phyloP scores from a whole-genome alignment of 1,140 invertebrate genomes.

The Bombus superbus region DNA sequence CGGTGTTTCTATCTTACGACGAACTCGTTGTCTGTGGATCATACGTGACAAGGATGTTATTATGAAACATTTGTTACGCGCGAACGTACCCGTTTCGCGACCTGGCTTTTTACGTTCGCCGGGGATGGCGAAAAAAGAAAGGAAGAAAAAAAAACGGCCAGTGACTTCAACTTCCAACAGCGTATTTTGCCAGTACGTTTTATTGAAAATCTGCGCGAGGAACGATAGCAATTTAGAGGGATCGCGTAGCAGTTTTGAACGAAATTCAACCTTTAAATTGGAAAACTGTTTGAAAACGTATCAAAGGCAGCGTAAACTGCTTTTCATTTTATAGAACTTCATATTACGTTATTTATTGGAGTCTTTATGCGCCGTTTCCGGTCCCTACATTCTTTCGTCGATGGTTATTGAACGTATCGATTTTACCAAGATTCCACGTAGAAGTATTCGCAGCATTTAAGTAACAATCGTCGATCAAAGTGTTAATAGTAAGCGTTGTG shows the following conservation, averaged over 20 bases:
- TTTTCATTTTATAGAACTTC: neutral
- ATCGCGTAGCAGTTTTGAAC: neutral
- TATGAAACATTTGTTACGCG: conserved; percentile 10
- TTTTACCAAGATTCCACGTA: neutral
- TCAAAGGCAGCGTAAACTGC: neutral
- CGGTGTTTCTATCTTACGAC: neutral
- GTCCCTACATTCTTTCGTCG: neutral
- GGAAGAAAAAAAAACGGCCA: neutral
- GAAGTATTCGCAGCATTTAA: neutral
- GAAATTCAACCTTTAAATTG: conserved; percentile 1
- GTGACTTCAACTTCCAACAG: neutral
- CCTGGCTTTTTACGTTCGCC: neutral
- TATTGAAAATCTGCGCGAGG: neutral
- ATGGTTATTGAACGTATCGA: neutral
- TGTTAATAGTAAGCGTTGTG: neutral
- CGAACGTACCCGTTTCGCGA: neutral
- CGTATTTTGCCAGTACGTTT: neutral
- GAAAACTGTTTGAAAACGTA: neutral
- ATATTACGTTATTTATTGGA: neutral
- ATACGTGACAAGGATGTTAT: conserved; percentile 40
- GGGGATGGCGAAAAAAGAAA: neutral
- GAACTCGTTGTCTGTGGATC: conserved; percentile 3
- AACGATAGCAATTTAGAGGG: neutral
- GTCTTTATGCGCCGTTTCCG: neutral
- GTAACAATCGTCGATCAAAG: neutral